Evolutionary conservation across 1,140 invertebrate species (phyloP).

Genomic region (Lordiphosa collinella): DNA sequence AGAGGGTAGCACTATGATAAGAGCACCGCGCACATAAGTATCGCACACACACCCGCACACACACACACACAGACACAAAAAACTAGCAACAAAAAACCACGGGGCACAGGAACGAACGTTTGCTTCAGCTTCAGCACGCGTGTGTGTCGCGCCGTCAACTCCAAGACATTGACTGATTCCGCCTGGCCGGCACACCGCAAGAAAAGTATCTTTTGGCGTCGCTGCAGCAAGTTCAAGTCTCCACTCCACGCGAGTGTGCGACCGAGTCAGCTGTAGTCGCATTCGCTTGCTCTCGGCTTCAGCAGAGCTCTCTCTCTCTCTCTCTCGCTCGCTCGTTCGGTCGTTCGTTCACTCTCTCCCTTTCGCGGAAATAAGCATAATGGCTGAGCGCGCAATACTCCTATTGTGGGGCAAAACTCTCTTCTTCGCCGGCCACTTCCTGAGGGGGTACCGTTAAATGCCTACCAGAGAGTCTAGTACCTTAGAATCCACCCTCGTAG

Average conservation of each 20-base stretch:
- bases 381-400: conserved; percentile 37
- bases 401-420: no score
- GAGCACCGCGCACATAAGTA: background rate
- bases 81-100: conserved; percentile 18
- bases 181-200: conserved; percentile 66
- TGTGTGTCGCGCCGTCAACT: conserved; percentile 42
- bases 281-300: conserved; percentile 10
- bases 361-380: conserved; percentile 23
- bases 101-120: background rate
- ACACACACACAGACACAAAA: conserved; percentile 16
- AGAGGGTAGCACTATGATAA: background rate
- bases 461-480: no score
- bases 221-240: conserved; percentile 26
- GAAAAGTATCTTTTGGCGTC: conserved; percentile 60
- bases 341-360: conserved; percentile 2
- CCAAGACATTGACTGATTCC: conserved; percentile 73
- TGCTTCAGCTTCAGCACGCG: background rate
- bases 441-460: no score
- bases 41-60: background rate
- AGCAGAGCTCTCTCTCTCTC: background rate
- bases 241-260: conserved; percentile 26
- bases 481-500: background rate
- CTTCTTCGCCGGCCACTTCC: background rate
- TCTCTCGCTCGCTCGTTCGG: background rate
- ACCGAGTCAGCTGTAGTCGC: conserved; percentile 27